Base-by-base conservation (phyloP, 2,113 vertebrate species). In the Sebastes fasciatus region DNA sequence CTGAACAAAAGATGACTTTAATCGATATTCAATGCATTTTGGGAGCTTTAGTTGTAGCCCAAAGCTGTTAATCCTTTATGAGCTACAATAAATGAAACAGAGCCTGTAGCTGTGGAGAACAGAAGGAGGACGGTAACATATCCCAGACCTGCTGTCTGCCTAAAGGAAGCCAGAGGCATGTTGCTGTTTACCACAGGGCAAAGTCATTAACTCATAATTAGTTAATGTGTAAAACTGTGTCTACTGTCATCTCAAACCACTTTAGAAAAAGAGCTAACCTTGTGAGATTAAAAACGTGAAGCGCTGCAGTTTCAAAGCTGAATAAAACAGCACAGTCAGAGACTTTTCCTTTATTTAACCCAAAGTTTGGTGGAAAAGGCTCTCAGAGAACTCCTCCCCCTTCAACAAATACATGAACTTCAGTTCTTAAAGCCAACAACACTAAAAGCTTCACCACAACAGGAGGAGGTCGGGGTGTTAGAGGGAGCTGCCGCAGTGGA, bases 141-240 rank as follows among this genome's bases (percentile, higher is more conserved):
- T 71, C 82, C 67, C 77, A 48, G 68, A 79, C 78, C 77, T 74
- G 81, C 83, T 84, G 72, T 82, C 14, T 61, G 80, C 89, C 89
- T 66, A 1, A 6, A 87, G 83, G 61, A 74, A 61, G 85, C 86
- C 74, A 5, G 67, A 79, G 88, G 89, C 80, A 19, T 72, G 67
- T 72, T 60, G n/a, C 51, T 46, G 58, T 58, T 89, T 21, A 49
- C 74, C 19, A 23, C 84, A 66, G 71, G 80, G 52, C 45, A 45
- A 61, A 79, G 58, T 46, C 70, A 76, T 70, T 57, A 69, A 63
- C 72, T 77, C 48, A 65, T 65, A 34, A 80, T 77, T 55, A 73
- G 10, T 34, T 74, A 11, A 70, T 49, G 17, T 14, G 34, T 43
- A 58, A 70, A 75, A 68, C 34, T 46, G 51, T 23, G 16, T 61